phyloP scores from a whole-genome alignment of 2,888 invertebrate genomes.

The Apamea crenata region DNA sequence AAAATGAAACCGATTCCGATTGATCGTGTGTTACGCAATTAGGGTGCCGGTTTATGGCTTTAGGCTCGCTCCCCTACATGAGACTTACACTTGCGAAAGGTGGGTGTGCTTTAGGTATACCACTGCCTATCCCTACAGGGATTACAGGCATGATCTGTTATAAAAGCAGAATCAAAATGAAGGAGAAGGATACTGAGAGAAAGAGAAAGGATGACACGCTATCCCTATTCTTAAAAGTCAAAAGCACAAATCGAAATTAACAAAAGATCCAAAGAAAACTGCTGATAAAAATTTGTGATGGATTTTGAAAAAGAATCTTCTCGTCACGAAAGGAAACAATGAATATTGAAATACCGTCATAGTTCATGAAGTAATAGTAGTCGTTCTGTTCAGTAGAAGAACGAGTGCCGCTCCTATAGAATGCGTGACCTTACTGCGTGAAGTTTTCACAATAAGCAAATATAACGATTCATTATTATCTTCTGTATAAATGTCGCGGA shows the following conservation, averaged over 20 bases:
- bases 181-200: not conserved
- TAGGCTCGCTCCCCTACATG: too few relatives aligned
- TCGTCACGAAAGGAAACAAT: not conserved
- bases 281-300: not conserved
- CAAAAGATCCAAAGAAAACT: not conserved
- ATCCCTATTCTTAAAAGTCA: not conserved
- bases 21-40: too few relatives aligned
- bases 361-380: not conserved
- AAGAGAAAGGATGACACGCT: not conserved
- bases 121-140: too few relatives aligned
- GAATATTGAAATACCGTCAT: not conserved
- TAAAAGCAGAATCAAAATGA: not conserved
- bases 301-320: not conserved
- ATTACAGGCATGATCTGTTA: not conserved
- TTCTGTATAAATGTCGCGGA: slow-evolving; percentile 49
- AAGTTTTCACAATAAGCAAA: slow-evolving; percentile 51
- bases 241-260: not conserved
- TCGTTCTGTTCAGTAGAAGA: slow-evolving; percentile 2
- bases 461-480: slow-evolving; percentile 51
- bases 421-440: slow-evolving; percentile 35
- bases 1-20: too few relatives aligned
- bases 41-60: too few relatives aligned
- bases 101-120: too few relatives aligned
- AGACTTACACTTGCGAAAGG: too few relatives aligned
- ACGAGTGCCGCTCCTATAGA: slow-evolving; percentile 8